phyloP scores from a whole-genome alignment of 64 coral and sea anemone genomes.

The Catalaphyllia jardinei region DNA sequence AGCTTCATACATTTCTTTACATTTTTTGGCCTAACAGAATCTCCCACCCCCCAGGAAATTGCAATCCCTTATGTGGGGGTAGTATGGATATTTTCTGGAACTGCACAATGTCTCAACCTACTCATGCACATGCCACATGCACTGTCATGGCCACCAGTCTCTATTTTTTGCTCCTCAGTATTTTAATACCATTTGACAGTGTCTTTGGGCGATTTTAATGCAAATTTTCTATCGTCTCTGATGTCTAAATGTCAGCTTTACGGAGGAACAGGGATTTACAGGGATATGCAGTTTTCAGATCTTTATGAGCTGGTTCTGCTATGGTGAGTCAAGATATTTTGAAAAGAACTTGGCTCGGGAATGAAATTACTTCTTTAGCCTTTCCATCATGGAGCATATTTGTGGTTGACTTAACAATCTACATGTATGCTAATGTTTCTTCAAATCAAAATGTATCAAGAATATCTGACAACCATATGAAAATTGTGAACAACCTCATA shows the following conservation, averaged over 20 bases:
- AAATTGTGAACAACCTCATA: too few relatives aligned
- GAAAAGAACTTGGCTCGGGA: background rate
- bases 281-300: background rate
- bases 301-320: constrained; percentile 8
- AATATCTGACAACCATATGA: too few relatives aligned
- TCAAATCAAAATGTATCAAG: background rate
- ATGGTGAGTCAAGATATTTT: constrained; percentile 4
- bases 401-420: constrained; percentile 5
- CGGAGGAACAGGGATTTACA: constrained; percentile 15
- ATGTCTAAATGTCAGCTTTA: constrained; percentile 5
- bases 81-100: too few relatives aligned
- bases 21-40: too few relatives aligned
- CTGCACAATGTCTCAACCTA: too few relatives aligned
- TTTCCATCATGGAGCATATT: background rate
- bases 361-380: background rate
- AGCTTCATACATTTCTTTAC: too few relatives aligned
- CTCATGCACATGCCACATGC: too few relatives aligned
- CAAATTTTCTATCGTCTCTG: background rate
- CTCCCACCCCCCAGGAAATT: too few relatives aligned
- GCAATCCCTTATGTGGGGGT: too few relatives aligned
- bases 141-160: constrained; percentile 8
- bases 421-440: background rate
- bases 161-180: constrained; percentile 13
- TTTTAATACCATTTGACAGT: constrained; percentile 4
- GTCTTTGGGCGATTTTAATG: background rate